Evolutionary conservation across 2,113 vertebrate species (phyloP), one percentile per base, ranked within the genome.

Genomic region (Mohoua ochrocephala): DNA sequence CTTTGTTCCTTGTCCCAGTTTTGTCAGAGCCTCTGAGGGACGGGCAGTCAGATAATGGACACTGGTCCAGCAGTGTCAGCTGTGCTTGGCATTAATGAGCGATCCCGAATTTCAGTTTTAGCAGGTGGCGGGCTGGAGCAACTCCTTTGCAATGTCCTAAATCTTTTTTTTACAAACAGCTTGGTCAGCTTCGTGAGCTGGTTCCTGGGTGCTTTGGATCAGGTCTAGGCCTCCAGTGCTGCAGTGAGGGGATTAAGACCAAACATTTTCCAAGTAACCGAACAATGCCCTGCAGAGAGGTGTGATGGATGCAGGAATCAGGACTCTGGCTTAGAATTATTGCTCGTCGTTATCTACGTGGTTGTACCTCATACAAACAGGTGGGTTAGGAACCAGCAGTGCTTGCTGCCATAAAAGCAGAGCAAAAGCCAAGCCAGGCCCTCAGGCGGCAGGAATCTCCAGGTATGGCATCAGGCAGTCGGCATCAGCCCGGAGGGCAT

Each of bases 1-100:
- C 88, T 95, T 93, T 91, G 61, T 96, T 89, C 82, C 88, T 63
- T 64, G 70, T 68, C 81, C 89, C 78, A 16, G 41, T 94, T 96
- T 89, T 84, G 88, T 92, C 69, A 50, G 83, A 87, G 76, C 37
- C n/a, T 60, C 65, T 80, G 54, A 88, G 53, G 83, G 83, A 41
- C 0, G 1, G 71, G 22, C 83, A n/a, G 59, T 59, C 71, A 65
- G 73, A 90, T 83, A 94, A 96, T 53, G 76, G 80, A 59, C 74
- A n/a, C 57, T 53, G 69, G 76, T 77, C 80, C 70, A 44, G 71
- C 60, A 61, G 11, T 37, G 35, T 89, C 76, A 84, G 54, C 79
- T 87, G 49, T 26, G 23, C 47, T 75, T 68, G 81, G 14, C 0
- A 0, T 63, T 83, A 75, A 63, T 57, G 69, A 57, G 54, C 19